Evolutionary conservation across 1,140 invertebrate genomes (phyloP).

Genomic region (Ptiloglossa arizonensis): DNA sequence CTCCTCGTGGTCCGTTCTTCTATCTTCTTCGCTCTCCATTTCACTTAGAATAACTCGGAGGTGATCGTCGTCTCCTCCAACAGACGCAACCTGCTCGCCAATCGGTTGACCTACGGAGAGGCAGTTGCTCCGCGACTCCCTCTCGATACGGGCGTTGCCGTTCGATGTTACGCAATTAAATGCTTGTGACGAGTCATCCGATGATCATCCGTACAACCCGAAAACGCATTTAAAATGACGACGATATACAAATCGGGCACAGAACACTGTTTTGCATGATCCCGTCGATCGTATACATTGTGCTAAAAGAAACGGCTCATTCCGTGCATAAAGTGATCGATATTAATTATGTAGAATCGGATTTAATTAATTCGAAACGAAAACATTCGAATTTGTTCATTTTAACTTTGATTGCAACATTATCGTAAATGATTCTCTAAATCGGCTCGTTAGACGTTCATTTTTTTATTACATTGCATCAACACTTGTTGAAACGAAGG

Average conservation of each 20-base stretch:
- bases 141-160: conserved; percentile 68
- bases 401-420: no score
- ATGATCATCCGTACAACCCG: background rate
- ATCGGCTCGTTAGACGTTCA: no score
- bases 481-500: background rate
- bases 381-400: no score
- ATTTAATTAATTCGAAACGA: background rate
- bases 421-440: no score
- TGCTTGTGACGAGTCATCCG: conserved; percentile 31
- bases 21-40: conserved; percentile 48
- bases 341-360: background rate
- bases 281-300: background rate
- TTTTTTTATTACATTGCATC: no score
- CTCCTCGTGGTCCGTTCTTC: conserved; percentile 8
- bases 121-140: conserved; percentile 75
- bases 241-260: background rate
- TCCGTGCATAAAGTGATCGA: background rate
- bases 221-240: conserved; percentile 28
- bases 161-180: conserved; percentile 59
- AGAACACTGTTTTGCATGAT: background rate
- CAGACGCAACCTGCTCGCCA: conserved; percentile 56
- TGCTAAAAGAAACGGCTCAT: background rate
- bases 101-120: conserved; percentile 67
- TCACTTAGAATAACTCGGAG: conserved; percentile 80
- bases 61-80: conserved; percentile 74